Percentiles rank a stretch among this genome's conserved stretches.
Evolutionary conservation across 2,797 vertebrate species (phyloP).

Genomic region (Poecilia wingei): DNA sequence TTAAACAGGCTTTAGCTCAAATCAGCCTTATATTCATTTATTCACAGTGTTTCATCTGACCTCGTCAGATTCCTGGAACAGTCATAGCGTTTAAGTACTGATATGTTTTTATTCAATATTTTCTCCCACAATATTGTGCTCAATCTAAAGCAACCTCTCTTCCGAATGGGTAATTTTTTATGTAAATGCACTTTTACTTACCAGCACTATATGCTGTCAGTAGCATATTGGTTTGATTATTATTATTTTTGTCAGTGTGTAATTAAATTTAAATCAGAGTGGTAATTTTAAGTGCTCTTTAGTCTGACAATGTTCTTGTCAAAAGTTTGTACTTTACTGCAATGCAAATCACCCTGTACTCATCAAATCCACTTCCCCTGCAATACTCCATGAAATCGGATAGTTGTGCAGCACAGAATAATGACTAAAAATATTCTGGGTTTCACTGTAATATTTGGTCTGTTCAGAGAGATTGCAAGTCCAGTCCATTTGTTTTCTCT

Average conservation of each 20-base stretch:
- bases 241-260: slow-evolving; percentile 34
- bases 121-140: neutral
- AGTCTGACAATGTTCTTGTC: slow-evolving; percentile 1
- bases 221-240: slow-evolving; percentile 24
- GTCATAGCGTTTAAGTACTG: neutral
- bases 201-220: neutral
- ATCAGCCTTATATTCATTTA: neutral
- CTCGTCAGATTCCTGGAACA: neutral
- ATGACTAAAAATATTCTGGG: slow-evolving; percentile 53
- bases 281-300: slow-evolving; percentile 42
- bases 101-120: neutral
- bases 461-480: slow-evolving; percentile 55
- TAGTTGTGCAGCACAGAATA: slow-evolving; percentile 41
- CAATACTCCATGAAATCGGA: slow-evolving; percentile 43
- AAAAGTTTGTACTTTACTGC: slow-evolving; percentile 17
- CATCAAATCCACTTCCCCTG: slow-evolving; percentile 32
- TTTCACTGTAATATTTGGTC: slow-evolving; percentile 54
- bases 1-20: neutral
- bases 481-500: slow-evolving; percentile 55
- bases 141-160: slow-evolving; percentile 15
- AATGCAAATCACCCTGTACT: slow-evolving; percentile 38
- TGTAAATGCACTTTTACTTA: neutral
- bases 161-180: neutral
- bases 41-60: neutral
- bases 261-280: slow-evolving; percentile 45